Evolutionary conservation across 2,888 invertebrate species (phyloP).

Genomic region (Phoenoteleia sp.): DNA sequence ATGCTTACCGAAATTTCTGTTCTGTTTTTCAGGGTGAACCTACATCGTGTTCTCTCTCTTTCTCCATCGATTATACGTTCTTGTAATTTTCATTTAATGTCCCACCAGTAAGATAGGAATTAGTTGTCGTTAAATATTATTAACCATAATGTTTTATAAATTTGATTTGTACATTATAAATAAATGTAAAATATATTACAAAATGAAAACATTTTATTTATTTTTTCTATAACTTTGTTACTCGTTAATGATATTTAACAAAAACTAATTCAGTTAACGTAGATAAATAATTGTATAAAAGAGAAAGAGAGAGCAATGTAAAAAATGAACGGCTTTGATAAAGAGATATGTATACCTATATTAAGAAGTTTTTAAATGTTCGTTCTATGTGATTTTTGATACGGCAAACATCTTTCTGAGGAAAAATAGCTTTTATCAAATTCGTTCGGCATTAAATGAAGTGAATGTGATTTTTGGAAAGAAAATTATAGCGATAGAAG

Average conservation of each 20-base stretch:
- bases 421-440: conserved; percentile 12
- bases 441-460: conserved; percentile 5
- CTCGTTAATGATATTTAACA: not conserved
- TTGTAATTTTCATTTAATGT: no score
- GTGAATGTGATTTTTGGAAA: conserved; percentile 19
- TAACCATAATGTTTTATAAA: not conserved
- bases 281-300: conserved; percentile 3
- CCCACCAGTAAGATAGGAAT: no score
- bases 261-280: not conserved
- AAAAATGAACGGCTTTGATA: conserved; percentile 26
- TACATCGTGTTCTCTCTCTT: no score
- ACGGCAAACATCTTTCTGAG: not conserved
- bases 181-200: no score
- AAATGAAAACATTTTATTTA: not conserved
- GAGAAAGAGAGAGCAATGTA: conserved; percentile 1
- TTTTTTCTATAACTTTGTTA: no score
- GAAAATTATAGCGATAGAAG: not conserved
- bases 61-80: no score
- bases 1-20: no score
- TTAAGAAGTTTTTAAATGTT: not conserved
- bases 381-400: conserved; percentile 4
- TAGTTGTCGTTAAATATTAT: not conserved
- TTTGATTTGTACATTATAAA: no score
- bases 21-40: no score
- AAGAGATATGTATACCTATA: not conserved